phyloP scores from a whole-genome alignment of 2,888 invertebrate genomes.

The Macrosiphum euphorbiae region DNA sequence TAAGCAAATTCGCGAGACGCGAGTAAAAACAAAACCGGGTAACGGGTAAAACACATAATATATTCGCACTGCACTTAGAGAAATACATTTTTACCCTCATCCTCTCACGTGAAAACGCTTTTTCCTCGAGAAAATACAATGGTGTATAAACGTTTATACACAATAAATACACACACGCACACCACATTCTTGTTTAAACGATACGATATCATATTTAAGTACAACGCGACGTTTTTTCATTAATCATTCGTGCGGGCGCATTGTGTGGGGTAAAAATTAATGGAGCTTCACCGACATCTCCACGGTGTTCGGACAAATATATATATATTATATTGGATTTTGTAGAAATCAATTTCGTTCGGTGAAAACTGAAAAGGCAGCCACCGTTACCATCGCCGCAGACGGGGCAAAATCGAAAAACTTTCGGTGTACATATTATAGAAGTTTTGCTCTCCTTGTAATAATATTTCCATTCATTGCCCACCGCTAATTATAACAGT shows the following conservation, averaged over 20 bases:
- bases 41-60: background rate
- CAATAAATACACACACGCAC: background rate
- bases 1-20: background rate
- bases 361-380: conserved; percentile 43
- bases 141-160: background rate
- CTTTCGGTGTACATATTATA: conserved; percentile 38
- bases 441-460: conserved; percentile 40
- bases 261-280: conserved; percentile 46
- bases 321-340: conserved; percentile 45
- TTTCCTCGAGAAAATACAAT: conserved; percentile 19
- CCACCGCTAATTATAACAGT: conserved; percentile 46
- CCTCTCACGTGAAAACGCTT: background rate
- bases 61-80: conserved; percentile 30
- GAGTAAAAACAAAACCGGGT: background rate
- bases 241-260: conserved; percentile 45
- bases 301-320: conserved; percentile 28
- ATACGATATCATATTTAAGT: conserved; percentile 42
- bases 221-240: conserved; percentile 31
- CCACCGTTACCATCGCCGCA: background rate
- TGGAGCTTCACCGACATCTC: conserved; percentile 52
- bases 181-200: conserved; percentile 9
- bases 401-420: conserved; percentile 49
- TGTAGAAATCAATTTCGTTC: conserved; percentile 55
- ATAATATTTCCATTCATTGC: conserved; percentile 51
- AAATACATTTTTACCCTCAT: background rate